Conservation (phyloP, 2,113 vertebrate species). For the Cercopithecus mona region DNA sequence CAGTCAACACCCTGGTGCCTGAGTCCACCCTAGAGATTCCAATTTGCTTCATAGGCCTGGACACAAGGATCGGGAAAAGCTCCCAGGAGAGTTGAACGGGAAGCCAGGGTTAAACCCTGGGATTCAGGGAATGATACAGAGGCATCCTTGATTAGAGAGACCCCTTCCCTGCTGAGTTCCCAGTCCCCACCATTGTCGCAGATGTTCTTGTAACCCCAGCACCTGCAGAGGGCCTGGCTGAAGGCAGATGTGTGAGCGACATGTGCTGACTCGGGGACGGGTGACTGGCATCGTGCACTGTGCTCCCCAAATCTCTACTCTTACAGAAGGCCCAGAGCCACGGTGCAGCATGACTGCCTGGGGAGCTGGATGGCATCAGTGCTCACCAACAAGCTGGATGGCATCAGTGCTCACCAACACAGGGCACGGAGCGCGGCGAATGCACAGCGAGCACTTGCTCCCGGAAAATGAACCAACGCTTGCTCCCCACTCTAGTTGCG, state of each 20-base stretch:
- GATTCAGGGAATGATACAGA: neutral
- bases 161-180: neutral
- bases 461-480: too few species aligned
- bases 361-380: too few species aligned
- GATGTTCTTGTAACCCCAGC: neutral
- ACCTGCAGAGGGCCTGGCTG: neutral
- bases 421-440: accelerated
- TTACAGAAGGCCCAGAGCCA: neutral
- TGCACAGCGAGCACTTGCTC: accelerated
- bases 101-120: neutral
- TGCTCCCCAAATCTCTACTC: neutral
- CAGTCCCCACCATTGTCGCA: neutral
- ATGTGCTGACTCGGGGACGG: neutral
- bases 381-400: too few species aligned
- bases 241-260: accelerated
- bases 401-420: accelerated
- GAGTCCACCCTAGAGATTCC: neutral
- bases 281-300: accelerated
- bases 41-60: neutral
- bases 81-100: too few species aligned
- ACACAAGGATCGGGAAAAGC: neutral
- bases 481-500: neutral
- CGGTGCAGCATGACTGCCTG: too few species aligned
- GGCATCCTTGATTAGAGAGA: too few species aligned
- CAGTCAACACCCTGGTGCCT: accelerated